Base-by-base conservation (phyloP, 2,113 vertebrate species). In the Micronisus gabar region DNA sequence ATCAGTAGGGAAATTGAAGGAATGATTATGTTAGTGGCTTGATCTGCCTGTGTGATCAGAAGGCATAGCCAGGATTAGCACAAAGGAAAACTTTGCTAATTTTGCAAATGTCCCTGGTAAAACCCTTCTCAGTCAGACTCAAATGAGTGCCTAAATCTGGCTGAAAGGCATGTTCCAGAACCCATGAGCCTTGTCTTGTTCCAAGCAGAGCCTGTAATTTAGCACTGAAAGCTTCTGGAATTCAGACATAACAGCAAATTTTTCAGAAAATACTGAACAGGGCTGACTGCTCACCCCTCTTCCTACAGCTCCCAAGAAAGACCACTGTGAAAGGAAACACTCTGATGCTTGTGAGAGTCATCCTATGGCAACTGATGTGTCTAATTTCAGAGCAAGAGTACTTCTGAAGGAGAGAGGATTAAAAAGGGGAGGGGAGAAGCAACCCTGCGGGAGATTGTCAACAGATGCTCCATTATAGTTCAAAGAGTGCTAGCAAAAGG, bases 391-490 rank as follows among this genome's bases (percentile, higher is more conserved):
- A 83, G 74, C 65, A 75, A 38, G 93, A 90, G 41, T 53, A 71
- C 55, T 97, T 97, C 84, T 96, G 91, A 95, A 86, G 72, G 63
- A 52, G 80, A 95, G 87, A 59, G 90, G 81, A 95, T 95, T 97
- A 93, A 73, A 95, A 93, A 76, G 85, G 56, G 83, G 41, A 88
- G 88, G 88, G n/a, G 92, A 95, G 66, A 89, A 96, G 74, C 86
- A 96, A 65, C 95, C 95, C 96, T 75, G 93, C 11, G 16, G 97
- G 95, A 95, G 68, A 97, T 95, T 97, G 92, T 95, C 96, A 97
- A 96, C 96, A 97, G 96, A 97, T 97, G 93, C 91, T 95, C 90
- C 84, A 95, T 92, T 93, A 78, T 95, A 96, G 84, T 98, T 98
- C 96, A 98, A 96, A 97, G 96, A 87, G 79, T 9, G 10, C 86